Percentiles rank a stretch among this genome's conserved stretches.
These are phyloP conservation scores for Semaprochilodus insignis DNA, from an alignment of 2,797 vertebrate species.

Conservation along the genomic window DNA sequence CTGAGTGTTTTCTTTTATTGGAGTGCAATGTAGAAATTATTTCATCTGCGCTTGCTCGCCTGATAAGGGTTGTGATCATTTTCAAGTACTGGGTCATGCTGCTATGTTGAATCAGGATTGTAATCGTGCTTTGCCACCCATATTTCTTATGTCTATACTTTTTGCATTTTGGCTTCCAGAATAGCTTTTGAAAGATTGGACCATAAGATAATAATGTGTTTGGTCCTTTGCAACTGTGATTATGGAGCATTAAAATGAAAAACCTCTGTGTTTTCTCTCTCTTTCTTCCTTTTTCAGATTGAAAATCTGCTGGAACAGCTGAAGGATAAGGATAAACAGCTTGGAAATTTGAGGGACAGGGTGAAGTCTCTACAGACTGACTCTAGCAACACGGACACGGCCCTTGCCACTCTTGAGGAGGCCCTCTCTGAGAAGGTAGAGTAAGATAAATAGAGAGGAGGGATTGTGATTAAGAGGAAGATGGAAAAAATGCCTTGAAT, in stretches of 20 bases:
- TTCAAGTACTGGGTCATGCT: constrained; percentile 28
- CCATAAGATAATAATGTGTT: neutral
- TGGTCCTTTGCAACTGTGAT: neutral
- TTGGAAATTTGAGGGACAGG: constrained; percentile 91
- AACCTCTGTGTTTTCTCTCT: constrained; percentile 3
- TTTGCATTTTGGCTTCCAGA: neutral
- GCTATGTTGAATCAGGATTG: constrained; percentile 6
- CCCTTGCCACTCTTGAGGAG: constrained; percentile 92
- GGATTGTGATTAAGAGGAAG: neutral
- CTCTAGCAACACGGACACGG: constrained; percentile 97
- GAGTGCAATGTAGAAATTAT: constrained; percentile 4
- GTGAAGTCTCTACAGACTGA: constrained; percentile 95
- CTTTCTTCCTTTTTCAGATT: constrained; percentile 67
- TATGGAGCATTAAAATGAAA: neutral
- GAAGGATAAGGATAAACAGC: constrained; percentile 96
- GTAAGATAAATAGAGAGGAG: neutral
- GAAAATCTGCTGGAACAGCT: constrained; percentile 96
- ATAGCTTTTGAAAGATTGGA: neutral
- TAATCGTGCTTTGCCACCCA: constrained; percentile 5
- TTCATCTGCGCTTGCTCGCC: neutral
- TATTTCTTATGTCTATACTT: neutral
- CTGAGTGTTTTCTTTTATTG: constrained; percentile 26
- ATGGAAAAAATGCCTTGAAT: neutral
- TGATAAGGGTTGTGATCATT: constrained; percentile 2
- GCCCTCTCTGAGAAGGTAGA: constrained; percentile 95